These are phyloP conservation scores for Charina bottae DNA, from an alignment of 2,113 vertebrate genomes.

Conservation along the genomic window DNA sequence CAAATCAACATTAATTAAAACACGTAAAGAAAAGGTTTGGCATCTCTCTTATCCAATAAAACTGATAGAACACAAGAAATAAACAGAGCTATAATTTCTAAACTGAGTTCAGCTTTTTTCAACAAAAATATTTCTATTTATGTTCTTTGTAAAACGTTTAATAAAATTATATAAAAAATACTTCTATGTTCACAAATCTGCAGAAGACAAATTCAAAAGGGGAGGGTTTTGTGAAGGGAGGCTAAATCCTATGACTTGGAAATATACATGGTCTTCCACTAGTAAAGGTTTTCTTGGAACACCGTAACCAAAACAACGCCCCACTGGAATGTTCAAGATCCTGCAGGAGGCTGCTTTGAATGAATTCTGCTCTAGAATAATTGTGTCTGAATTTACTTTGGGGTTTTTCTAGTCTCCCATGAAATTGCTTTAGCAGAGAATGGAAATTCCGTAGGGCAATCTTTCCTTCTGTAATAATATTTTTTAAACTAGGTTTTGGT, in stretches of 20 bases:
- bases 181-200: not conserved
- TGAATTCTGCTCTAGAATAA: not conserved
- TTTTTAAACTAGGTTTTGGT: constrained; percentile 11
- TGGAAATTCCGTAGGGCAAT: not conserved
- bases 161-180: not conserved
- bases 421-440: not conserved
- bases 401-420: constrained; percentile 12
- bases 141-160: no score
- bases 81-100: not conserved
- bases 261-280: not conserved
- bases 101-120: not conserved
- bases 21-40: not conserved
- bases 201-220: not conserved
- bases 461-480: constrained; percentile 5
- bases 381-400: constrained; percentile 14
- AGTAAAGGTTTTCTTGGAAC: not conserved
- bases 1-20: constrained; percentile 14
- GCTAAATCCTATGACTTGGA: not conserved
- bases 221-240: not conserved
- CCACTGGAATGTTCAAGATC: not conserved
- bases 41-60: not conserved
- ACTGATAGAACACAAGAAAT: not conserved
- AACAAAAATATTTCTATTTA: not conserved
- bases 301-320: not conserved
- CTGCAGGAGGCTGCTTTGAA: not conserved